Evolutionary conservation across 2,888 invertebrate species (phyloP).

Genomic region (Tuberolachnus salignus): DNA sequence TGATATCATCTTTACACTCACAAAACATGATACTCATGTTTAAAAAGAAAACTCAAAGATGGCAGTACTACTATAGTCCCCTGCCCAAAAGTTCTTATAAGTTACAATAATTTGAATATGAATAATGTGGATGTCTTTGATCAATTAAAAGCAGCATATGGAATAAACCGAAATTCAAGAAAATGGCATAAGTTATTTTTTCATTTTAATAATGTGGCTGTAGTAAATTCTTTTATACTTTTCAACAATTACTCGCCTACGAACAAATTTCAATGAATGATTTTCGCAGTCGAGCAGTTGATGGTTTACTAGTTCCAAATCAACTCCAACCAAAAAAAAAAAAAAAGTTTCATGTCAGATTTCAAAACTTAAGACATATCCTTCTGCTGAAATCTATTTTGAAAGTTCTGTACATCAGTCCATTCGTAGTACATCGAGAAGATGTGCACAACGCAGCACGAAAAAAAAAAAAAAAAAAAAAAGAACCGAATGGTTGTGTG

Average conservation of each 20-base stretch:
- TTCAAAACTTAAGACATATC: not conserved
- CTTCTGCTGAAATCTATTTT: constrained; percentile 12
- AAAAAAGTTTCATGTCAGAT: too few relatives aligned
- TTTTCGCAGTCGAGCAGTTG: constrained; percentile 10
- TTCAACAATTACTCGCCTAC: not conserved
- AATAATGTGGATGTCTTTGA: constrained; percentile 28
- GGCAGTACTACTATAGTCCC: not conserved
- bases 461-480: constrained; percentile 31
- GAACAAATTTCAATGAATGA: constrained; percentile 21
- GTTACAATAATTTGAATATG: constrained; percentile 28
- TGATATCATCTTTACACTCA: constrained; percentile 23
- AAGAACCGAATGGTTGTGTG: constrained; percentile 26
- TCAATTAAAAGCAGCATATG: constrained; percentile 21
- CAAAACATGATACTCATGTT: not conserved
- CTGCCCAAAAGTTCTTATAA: constrained; percentile 1
- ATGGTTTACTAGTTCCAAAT: constrained; percentile 18
- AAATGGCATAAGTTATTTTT: constrained; percentile 34
- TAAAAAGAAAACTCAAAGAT: constrained; percentile 25
- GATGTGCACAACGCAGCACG: constrained; percentile 8
- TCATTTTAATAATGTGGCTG: constrained; percentile 18
- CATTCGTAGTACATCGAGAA: not conserved
- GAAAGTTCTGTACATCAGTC: constrained; percentile 22
- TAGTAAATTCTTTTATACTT: constrained; percentile 27
- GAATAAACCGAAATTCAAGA: not conserved
- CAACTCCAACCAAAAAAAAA: not conserved